These are phyloP conservation scores for Crossoptilon crossoptilon DNA, from an alignment of 2,797 vertebrate genomes.

Conservation along the genomic window DNA sequence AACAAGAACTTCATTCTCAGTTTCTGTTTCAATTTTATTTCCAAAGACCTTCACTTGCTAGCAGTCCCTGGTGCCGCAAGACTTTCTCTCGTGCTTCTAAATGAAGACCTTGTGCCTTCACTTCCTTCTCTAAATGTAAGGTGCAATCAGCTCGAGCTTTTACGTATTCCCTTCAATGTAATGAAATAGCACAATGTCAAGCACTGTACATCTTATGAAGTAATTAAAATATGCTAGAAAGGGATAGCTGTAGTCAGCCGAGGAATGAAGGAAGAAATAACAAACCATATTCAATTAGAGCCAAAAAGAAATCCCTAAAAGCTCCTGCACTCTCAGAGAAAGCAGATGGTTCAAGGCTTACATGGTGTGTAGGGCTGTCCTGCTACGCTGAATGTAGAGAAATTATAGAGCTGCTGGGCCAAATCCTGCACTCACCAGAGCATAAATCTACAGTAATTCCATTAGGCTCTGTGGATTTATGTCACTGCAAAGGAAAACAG, in stretches of 20 bases:
- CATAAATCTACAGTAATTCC: constrained; percentile 45
- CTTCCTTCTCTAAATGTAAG: neutral
- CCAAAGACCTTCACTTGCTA: neutral
- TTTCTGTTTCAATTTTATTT: neutral
- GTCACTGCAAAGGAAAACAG: constrained; percentile 12
- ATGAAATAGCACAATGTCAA: neutral
- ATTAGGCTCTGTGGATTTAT: constrained; percentile 26
- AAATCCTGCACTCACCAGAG: constrained; percentile 27
- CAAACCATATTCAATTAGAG: neutral
- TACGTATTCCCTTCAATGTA: neutral
- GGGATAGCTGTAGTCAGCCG: neutral
- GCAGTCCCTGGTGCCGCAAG: neutral
- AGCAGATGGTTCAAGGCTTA: constrained; percentile 10
- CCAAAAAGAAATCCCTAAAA: neutral
- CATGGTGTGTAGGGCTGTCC: neutral
- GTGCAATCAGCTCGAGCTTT: neutral
- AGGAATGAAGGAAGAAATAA: neutral
- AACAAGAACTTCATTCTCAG: neutral
- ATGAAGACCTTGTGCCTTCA: neutral
- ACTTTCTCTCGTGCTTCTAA: neutral
- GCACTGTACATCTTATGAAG: neutral
- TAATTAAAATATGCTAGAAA: constrained; percentile 22
- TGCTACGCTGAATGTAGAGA: neutral
- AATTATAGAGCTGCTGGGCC: constrained; percentile 21
- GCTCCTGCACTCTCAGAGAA: neutral